phyloP scores from a whole-genome alignment of 2,888 invertebrate genomes.

The Drosophila mercatorum region DNA sequence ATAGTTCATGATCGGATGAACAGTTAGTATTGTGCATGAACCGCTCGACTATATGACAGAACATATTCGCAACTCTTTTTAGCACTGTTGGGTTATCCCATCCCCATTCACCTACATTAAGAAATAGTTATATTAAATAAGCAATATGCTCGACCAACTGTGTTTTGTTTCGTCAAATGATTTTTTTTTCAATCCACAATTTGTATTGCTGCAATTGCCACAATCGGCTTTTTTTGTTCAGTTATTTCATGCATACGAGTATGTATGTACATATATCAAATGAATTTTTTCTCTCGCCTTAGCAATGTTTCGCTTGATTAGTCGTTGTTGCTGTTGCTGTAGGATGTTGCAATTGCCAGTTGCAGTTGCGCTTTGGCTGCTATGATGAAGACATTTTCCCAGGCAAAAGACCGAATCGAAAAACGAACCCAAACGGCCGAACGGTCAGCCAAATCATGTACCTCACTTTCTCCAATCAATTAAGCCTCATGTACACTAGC shows the following conservation, averaged over 20 bases:
- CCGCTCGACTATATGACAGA: neutral
- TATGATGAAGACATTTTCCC: constrained; percentile 71
- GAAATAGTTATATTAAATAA: neutral
- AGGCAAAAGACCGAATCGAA: constrained; percentile 23
- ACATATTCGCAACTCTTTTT: neutral
- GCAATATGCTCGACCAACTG: constrained; percentile 17
- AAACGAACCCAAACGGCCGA: constrained; percentile 11
- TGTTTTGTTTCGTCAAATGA: constrained; percentile 3
- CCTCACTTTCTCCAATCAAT: constrained; percentile 77
- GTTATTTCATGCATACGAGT: constrained; percentile 15
- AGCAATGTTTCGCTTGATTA: constrained; percentile 53
- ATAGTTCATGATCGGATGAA: neutral
- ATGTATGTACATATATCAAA: constrained; percentile 17
- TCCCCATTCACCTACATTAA: neutral
- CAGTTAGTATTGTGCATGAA: neutral
- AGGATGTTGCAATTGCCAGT: constrained; percentile 52
- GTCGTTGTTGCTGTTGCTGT: constrained; percentile 25
- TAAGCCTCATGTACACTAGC: constrained; percentile 59
- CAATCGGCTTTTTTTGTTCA: constrained; percentile 45
- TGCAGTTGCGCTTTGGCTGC: constrained; percentile 45
- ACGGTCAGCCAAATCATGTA: constrained; percentile 58
- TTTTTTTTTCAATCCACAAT: constrained; percentile 31
- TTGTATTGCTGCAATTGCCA: constrained; percentile 44
- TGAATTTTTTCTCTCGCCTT: constrained; percentile 52
- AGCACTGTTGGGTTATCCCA: no score